Percentiles rank a stretch among this genome's conserved stretches.
Conservation (phyloP, 2,888 invertebrate species). For the Nasonia oneida region DNA sequence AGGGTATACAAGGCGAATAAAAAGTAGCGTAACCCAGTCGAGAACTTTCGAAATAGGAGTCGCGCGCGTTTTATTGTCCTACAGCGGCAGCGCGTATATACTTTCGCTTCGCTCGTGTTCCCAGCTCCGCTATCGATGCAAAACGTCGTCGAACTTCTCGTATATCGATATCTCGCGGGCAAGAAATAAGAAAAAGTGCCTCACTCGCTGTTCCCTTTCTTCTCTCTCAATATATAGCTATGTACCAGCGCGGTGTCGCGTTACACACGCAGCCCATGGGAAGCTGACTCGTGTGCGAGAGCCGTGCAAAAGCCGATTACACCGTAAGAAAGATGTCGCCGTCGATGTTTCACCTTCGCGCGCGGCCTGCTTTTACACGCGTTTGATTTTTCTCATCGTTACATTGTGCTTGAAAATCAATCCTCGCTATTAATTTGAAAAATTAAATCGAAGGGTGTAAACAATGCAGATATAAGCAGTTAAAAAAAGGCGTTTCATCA, state of each 20-base stretch:
- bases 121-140: constrained; percentile 43
- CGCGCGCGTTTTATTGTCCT: constrained; percentile 15
- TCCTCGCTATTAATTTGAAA: background rate
- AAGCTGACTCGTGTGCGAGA: constrained; percentile 30
- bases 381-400: constrained; percentile 44
- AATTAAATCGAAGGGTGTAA: background rate
- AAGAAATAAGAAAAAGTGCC: constrained; percentile 56
- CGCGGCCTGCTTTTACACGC: background rate
- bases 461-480: background rate
- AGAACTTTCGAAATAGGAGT: constrained; percentile 31
- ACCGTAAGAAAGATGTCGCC: constrained; percentile 54
- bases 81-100: background rate
- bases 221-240: background rate
- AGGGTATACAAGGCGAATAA: background rate
- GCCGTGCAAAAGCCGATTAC: constrained; percentile 58
- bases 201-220: constrained; percentile 20
- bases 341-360: constrained; percentile 44
- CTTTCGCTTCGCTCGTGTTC: constrained; percentile 37
- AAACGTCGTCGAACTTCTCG: constrained; percentile 54
- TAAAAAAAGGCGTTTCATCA: constrained; percentile 25
- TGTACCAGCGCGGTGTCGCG: constrained; percentile 43
- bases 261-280: constrained; percentile 40
- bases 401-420: background rate
- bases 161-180: constrained; percentile 52
- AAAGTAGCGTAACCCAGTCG: background rate